Evolutionary conservation across 2,113 vertebrate species (phyloP).

Genomic region (Ahaetulla prasina): DNA sequence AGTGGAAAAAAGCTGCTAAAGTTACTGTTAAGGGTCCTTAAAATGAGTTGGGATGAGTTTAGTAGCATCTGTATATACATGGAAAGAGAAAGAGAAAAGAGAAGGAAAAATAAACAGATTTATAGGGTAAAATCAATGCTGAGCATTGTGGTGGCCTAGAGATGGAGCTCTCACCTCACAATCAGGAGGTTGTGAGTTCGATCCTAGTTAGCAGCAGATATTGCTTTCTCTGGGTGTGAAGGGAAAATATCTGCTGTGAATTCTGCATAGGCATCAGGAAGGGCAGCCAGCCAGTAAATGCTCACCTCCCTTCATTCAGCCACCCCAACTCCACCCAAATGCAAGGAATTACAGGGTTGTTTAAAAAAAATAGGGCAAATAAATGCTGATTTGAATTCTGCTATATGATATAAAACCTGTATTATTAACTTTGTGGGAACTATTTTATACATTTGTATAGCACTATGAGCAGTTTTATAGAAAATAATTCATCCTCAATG

Average conservation of each 20-base stretch:
- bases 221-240: not conserved
- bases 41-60: not conserved
- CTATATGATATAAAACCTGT: not conserved
- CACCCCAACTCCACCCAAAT: not conserved
- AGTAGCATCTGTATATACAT: not conserved
- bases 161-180: not conserved
- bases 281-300: not conserved
- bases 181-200: not conserved
- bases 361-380: not conserved
- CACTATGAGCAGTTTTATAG: not conserved
- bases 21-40: slow-evolving; percentile 1
- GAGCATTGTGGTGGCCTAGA: not conserved
- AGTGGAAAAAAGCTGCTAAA: not conserved
- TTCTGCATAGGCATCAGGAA: not conserved
- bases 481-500: not conserved
- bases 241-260: too few species aligned
- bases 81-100: not conserved
- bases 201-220: not conserved
- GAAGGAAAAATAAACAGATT: not conserved
- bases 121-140: not conserved
- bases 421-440: not conserved
- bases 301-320: not conserved
- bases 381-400: not conserved
- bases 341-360: not conserved
- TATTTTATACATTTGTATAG: not conserved